Evolutionary conservation across 1,140 invertebrate species (phyloP).

Genomic region (Hyposmocoma kahamanoa): DNA sequence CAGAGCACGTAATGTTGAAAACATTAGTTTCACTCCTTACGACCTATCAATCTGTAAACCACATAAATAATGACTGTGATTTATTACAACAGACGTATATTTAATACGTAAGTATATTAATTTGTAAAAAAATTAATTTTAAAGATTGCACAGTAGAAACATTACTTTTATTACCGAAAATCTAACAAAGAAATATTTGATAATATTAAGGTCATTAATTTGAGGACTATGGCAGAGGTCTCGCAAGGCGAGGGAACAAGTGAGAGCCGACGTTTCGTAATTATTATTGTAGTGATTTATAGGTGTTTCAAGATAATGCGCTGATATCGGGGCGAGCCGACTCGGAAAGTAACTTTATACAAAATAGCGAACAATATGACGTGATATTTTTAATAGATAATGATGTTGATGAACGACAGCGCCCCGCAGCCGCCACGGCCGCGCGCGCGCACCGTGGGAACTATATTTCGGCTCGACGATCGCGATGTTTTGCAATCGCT

Average conservation of each 20-base stretch:
- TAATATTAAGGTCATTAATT: too few relatives aligned
- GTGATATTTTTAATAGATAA: conserved; percentile 72
- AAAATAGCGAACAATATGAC: conserved; percentile 69
- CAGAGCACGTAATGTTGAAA: too few relatives aligned
- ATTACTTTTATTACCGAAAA: too few relatives aligned
- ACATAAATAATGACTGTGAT: too few relatives aligned
- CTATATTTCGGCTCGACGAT: conserved; percentile 41
- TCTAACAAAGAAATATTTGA: too few relatives aligned
- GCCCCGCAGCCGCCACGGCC: conserved; percentile 28
- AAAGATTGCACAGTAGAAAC: too few relatives aligned
- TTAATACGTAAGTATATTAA: too few relatives aligned
- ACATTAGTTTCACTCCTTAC: too few relatives aligned
- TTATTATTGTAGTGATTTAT: conserved; percentile 61
- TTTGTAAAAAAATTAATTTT: too few relatives aligned
- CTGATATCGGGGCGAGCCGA: conserved; percentile 41
- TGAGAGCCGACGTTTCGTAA: conserved; percentile 50
- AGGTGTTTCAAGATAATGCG: conserved; percentile 47
- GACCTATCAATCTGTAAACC: too few relatives aligned
- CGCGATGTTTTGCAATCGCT: conserved; percentile 51
- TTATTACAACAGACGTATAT: too few relatives aligned
- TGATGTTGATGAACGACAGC: conserved; percentile 65
- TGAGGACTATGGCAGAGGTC: conserved; percentile 11
- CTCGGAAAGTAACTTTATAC: conserved; percentile 59
- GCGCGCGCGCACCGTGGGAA: conserved; percentile 58
- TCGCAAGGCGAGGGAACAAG: conserved; percentile 47